A percentile compares a stretch with the other conserved stretches of the same genome.
Conservation (phyloP, 2,113 vertebrate species). For the Plecotus auritus region DNA sequence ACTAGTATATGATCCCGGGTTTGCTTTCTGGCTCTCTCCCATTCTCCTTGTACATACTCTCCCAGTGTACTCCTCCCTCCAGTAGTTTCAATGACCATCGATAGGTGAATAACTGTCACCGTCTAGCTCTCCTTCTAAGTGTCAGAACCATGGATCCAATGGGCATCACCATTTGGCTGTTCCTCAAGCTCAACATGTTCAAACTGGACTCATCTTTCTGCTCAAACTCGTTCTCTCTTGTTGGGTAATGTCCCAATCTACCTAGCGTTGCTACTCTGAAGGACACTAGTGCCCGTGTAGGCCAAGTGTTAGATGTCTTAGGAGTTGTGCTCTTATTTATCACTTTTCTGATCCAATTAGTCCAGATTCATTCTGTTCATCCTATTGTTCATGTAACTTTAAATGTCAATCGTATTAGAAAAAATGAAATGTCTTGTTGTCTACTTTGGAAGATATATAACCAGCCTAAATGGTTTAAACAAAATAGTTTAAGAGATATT, state of each 20-base stretch:
- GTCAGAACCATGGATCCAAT: background rate
- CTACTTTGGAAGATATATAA: background rate
- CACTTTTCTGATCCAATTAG: background rate
- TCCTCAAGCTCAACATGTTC: background rate
- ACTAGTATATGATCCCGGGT: background rate
- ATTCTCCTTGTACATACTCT: background rate
- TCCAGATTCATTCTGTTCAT: background rate
- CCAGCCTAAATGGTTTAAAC: background rate
- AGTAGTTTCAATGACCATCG: background rate
- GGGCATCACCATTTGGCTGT: background rate
- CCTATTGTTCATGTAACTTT: background rate
- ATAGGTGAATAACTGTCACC: no score
- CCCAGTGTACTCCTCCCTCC: background rate
- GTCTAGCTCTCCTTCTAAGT: background rate
- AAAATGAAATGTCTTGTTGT: slow-evolving; percentile 13
- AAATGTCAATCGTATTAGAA: background rate
- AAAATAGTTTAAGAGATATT: background rate
- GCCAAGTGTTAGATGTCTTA: background rate
- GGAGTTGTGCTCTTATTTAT: background rate
- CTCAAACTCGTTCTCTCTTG: background rate
- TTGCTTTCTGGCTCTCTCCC: background rate
- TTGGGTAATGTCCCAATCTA: background rate
- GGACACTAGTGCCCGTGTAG: background rate
- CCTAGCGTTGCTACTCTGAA: background rate
- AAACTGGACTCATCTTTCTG: background rate